Evolutionary conservation across 2,797 vertebrate genomes (phyloP).

Genomic region (Cirrhinus molitorella): DNA sequence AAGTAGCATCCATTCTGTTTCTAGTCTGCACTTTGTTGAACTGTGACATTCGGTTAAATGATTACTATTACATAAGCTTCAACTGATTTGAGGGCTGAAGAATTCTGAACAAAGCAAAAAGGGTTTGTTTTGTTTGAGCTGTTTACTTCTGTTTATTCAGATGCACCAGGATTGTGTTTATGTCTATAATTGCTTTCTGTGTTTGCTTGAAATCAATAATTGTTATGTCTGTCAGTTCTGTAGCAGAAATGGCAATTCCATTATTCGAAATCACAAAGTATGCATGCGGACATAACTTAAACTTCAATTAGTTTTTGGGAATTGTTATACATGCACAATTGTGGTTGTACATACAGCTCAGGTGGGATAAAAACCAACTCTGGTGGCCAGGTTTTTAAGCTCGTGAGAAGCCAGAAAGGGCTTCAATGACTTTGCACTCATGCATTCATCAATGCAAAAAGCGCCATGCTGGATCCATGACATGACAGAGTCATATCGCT

Average conservation of each 20-base stretch:
- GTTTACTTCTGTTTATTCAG: slow-evolving; percentile 33
- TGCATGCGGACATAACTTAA: slow-evolving; percentile 1
- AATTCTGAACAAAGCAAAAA: slow-evolving; percentile 19
- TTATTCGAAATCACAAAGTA: background rate
- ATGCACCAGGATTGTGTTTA: slow-evolving; percentile 9
- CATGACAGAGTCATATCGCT: slow-evolving; percentile 62
- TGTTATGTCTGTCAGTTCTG: slow-evolving; percentile 29
- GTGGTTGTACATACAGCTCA: background rate
- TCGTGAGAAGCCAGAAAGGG: background rate
- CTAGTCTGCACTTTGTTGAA: slow-evolving; percentile 13
- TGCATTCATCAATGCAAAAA: slow-evolving; percentile 63
- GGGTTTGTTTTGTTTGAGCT: slow-evolving; percentile 6
- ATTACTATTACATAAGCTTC: background rate
- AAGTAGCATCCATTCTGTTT: slow-evolving; percentile 17
- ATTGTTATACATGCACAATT: background rate
- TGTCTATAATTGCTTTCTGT: slow-evolving; percentile 27
- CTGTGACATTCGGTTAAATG: slow-evolving; percentile 6
- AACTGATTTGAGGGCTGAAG: slow-evolving; percentile 17
- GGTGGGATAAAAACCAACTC: background rate
- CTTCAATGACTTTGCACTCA: slow-evolving; percentile 27
- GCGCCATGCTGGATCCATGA: slow-evolving; percentile 64
- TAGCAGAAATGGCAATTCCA: background rate
- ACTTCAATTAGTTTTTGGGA: background rate
- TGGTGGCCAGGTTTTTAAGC: background rate
- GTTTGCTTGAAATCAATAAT: slow-evolving; percentile 10